phyloP scores from a whole-genome alignment of 1,140 invertebrate species.

The Zaprionus tsacasi region DNA sequence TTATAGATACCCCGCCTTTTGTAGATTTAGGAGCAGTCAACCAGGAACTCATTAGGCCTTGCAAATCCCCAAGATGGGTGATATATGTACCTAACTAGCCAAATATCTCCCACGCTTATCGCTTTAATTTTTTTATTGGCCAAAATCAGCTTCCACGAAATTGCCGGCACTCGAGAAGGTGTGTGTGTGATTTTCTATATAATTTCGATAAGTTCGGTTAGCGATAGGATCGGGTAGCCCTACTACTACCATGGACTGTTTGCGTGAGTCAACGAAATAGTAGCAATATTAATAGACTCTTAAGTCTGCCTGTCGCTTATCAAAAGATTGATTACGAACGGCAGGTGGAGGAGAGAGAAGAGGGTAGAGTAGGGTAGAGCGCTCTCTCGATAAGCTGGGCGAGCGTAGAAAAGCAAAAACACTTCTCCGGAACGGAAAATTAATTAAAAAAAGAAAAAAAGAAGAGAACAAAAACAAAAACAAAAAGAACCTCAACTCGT shows the following conservation, averaged over 20 bases:
- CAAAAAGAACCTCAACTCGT: neutral
- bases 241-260: neutral
- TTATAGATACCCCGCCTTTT: too few relatives aligned
- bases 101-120: constrained; percentile 13
- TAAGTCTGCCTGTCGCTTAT: constrained; percentile 22
- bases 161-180: neutral
- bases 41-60: neutral
- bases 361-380: neutral
- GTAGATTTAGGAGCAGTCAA: neutral
- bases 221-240: constrained; percentile 7
- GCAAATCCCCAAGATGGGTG: neutral
- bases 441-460: constrained; percentile 29
- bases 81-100: constrained; percentile 1
- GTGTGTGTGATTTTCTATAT: constrained; percentile 32
- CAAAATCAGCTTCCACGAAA: constrained; percentile 34
- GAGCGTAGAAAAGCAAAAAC: constrained; percentile 7
- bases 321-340: constrained; percentile 14
- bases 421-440: constrained; percentile 22
- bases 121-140: constrained; percentile 10
- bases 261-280: constrained; percentile 33
- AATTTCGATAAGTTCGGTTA: constrained; percentile 29
- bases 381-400: constrained; percentile 4
- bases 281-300: constrained; percentile 22
- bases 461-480: neutral
- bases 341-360: neutral